phyloP scores from a whole-genome alignment of 2,797 vertebrate genomes.

The Masticophis lateralis region DNA sequence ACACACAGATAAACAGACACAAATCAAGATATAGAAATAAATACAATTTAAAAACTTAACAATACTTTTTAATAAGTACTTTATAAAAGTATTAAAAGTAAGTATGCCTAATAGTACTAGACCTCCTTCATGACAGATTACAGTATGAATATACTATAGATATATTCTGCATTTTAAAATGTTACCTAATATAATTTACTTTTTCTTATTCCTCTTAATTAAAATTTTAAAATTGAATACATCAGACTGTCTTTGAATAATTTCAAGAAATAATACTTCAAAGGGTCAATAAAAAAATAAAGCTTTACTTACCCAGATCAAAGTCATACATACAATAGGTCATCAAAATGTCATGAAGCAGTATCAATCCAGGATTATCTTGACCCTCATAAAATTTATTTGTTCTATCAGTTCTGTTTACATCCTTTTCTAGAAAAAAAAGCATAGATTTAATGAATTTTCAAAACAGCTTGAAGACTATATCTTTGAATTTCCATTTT shows the following conservation, averaged over 20 bases:
- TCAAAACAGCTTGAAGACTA: conserved; percentile 57
- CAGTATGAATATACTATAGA: background rate
- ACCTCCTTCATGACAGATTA: background rate
- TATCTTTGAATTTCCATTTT: conserved; percentile 35
- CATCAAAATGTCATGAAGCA: conserved; percentile 97
- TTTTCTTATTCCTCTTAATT: background rate
- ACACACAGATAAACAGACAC: background rate
- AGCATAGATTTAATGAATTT: conserved; percentile 60
- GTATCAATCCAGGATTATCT: conserved; percentile 90
- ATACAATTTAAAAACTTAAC: background rate
- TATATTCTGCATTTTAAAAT: background rate
- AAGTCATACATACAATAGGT: conserved; percentile 98
- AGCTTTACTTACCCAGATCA: conserved; percentile 86
- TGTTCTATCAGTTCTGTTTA: conserved; percentile 93
- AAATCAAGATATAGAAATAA: background rate
- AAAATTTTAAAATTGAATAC: conserved; percentile 25
- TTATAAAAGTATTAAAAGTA: background rate
- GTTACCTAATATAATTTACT: background rate
- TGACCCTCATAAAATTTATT: conserved; percentile 95
- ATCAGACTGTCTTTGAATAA: conserved; percentile 14
- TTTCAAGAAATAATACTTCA: conserved; percentile 20
- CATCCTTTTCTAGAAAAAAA: conserved; percentile 87
- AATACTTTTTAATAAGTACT: background rate
- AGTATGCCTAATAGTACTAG: background rate
- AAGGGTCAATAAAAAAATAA: conserved; percentile 5